Evolutionary conservation across 2,113 vertebrate genomes (phyloP).

Genomic region (Pelmatolapia mariae): DNA sequence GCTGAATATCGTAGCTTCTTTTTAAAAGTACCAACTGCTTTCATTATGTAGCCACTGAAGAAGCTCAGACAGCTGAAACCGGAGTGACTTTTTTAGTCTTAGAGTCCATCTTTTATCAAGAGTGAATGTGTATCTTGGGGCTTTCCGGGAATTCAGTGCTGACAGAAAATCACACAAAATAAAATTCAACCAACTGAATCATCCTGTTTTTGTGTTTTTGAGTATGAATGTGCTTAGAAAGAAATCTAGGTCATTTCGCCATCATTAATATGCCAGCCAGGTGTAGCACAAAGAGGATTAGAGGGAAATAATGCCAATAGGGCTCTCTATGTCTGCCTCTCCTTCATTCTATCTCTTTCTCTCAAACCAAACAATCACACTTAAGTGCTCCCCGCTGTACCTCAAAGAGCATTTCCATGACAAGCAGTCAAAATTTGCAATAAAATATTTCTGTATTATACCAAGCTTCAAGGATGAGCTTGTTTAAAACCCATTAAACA

Average conservation of each 20-base stretch:
- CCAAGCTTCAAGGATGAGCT: neutral
- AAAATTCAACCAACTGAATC: neutral
- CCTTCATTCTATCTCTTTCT: neutral
- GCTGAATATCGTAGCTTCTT: neutral
- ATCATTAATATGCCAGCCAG: slow-evolving; percentile 63
- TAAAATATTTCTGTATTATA: neutral
- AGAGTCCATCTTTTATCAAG: neutral
- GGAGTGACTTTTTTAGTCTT: neutral
- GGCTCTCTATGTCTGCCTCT: neutral
- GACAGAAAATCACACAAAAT: neutral
- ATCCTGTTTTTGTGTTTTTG: slow-evolving; percentile 7
- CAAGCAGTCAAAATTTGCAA: neutral
- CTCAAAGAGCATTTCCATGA: neutral
- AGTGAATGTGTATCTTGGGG: neutral
- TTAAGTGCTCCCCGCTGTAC: slow-evolving; percentile 11
- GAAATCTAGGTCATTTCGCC: slow-evolving; percentile 59
- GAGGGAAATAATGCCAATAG: slow-evolving; percentile 23
- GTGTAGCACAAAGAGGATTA: slow-evolving; percentile 63
- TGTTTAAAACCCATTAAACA: slow-evolving; percentile 10
- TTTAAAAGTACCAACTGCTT: neutral
- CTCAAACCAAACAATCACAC: slow-evolving; percentile 26
- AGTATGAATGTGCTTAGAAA: neutral
- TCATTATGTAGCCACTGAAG: neutral
- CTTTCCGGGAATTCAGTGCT: neutral
- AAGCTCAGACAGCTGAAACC: neutral